Evolutionary conservation across 2,888 invertebrate species (phyloP), one percentile per base, ranked within the genome.

Genomic region (Aphodius sticticus): DNA sequence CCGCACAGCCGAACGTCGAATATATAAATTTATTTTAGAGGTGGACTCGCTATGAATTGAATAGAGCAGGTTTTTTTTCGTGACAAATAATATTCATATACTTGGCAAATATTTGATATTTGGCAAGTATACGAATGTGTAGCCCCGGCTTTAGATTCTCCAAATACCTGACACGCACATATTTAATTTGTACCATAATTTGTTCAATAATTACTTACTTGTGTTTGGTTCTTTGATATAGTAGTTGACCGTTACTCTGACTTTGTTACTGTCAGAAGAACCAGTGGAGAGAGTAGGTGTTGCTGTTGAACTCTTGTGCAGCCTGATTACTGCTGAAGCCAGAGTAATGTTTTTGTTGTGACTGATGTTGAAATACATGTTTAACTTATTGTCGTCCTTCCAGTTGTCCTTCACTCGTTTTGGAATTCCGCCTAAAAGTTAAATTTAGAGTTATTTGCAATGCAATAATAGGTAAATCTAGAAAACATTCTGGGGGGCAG

Each of bases 321-420:
- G 12, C 53, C 53, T 53, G 7, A 53, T 3, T 2, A 5, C 53
- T 53, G 53, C 53, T 7, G 12, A 53, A 3, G 53, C 12, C 53
- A 53, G 53, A 53, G 53, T 53, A 9, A 7, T 53, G 53, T 53
- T 53, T 5, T 88, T 87, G 38, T 86, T 81, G 12, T 88, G 86
- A 79, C 89, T 89, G 76, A 91, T 84, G 79, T 90, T 89, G 84
- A 91, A 91, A 81, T 89, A 87, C 83, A 92, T 87, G 84, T 91
- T 91, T 90, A 91, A 90, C 6, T 87, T 87, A 78, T 87, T 87
- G 9, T 88, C 86, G 77, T 89, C 88, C 35, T 86, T 85, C 91
- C 91, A 91, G 6, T 88, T 84, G 69, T 91, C 91, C 76, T 87
- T 85, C 80, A 91, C 91, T 3, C 90, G 90, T 79, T 89, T 86